phyloP scores from a whole-genome alignment of 2,888 invertebrate genomes.

The Clostera curtula region DNA sequence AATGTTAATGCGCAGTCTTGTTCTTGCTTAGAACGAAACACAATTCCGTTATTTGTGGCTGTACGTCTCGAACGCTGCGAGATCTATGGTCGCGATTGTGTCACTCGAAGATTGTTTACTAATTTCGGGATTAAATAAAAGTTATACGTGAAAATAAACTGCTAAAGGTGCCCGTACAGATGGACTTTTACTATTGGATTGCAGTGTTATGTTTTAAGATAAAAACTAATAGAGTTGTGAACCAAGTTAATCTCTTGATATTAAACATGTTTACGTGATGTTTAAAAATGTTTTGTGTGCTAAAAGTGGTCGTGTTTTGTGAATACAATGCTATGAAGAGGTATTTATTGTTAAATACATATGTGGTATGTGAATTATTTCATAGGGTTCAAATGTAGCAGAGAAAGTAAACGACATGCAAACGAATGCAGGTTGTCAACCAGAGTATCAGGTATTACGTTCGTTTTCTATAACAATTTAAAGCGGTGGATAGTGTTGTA shows the following conservation, averaged over 20 bases:
- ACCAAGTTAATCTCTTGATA: constrained; percentile 24
- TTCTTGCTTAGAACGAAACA: constrained; percentile 36
- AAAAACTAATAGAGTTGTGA: constrained; percentile 11
- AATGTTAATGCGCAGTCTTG: too few relatives aligned
- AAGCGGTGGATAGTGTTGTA: too few relatives aligned
- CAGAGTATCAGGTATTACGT: constrained; percentile 30
- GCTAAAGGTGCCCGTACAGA: constrained; percentile 15
- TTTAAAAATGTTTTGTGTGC: constrained; percentile 43
- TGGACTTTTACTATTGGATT: constrained; percentile 16
- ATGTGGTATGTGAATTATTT: constrained; percentile 34
- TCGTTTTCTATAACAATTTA: constrained; percentile 13
- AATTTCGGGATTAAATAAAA: constrained; percentile 50
- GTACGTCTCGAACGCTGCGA: constrained; percentile 56
- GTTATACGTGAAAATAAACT: constrained; percentile 23
- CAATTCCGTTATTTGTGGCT: constrained; percentile 59
- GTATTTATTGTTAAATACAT: constrained; percentile 25
- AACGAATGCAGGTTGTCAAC: constrained; percentile 51
- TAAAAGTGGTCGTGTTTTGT: constrained; percentile 29
- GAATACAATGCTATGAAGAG: constrained; percentile 32
- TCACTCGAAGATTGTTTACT: constrained; percentile 68
- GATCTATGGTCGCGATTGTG: constrained; percentile 70
- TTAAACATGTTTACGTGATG: constrained; percentile 63
- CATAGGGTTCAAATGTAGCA: constrained; percentile 18
- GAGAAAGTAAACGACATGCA: constrained; percentile 46
- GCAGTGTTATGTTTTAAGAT: constrained; percentile 18